phyloP scores from a whole-genome alignment of 2,113 vertebrate genomes.

The Archocentrus centrarchus region DNA sequence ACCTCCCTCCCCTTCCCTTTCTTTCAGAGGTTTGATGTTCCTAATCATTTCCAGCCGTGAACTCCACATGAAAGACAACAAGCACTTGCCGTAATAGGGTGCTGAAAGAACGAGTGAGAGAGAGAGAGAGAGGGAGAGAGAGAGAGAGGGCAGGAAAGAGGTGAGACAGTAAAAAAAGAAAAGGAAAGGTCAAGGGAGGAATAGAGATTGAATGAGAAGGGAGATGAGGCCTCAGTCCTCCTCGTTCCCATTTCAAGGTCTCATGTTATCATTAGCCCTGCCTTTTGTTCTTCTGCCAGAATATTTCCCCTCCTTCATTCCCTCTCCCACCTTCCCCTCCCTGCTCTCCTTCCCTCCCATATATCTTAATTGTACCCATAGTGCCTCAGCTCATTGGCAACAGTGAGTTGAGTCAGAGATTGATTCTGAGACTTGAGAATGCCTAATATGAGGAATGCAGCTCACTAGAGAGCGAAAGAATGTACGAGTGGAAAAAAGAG shows the following conservation, averaged over 20 bases:
- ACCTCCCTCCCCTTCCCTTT: constrained; percentile 54
- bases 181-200: constrained; percentile 65
- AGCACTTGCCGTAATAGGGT: constrained; percentile 77
- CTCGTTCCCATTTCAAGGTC: constrained; percentile 65
- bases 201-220: constrained; percentile 56
- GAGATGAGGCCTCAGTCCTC: constrained; percentile 52
- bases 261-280: constrained; percentile 69
- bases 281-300: constrained; percentile 73
- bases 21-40: constrained; percentile 69
- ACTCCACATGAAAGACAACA: constrained; percentile 77
- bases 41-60: constrained; percentile 79
- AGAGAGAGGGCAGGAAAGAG: constrained; percentile 52
- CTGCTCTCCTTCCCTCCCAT: constrained; percentile 35
- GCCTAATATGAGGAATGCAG: constrained; percentile 50
- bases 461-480: constrained; percentile 58
- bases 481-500: constrained; percentile 49
- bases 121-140: not conserved
- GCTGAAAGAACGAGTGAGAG: constrained; percentile 64
- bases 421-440: constrained; percentile 59
- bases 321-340: constrained; percentile 28
- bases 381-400: constrained; percentile 51
- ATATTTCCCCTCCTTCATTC: constrained; percentile 1
- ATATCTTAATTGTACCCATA: constrained; percentile 68
- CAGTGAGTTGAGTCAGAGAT: constrained; percentile 45
- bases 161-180: constrained; percentile 34